These are phyloP conservation scores for Jacana jacana DNA, from an alignment of 2,113 vertebrate genomes.

Conservation along the genomic window DNA sequence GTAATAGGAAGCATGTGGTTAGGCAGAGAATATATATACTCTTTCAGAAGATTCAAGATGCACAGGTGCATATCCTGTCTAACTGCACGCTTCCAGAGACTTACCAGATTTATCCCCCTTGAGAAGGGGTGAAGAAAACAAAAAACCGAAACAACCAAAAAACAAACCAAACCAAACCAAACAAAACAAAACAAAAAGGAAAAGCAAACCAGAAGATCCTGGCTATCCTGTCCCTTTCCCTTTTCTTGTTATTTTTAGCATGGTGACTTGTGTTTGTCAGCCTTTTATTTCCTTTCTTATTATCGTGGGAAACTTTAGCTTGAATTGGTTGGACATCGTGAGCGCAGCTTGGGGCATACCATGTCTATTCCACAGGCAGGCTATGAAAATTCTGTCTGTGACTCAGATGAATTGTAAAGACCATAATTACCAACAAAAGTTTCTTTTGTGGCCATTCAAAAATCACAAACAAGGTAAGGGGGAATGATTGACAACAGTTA, in stretches of 20 bases:
- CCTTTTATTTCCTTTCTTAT: constrained; percentile 48
- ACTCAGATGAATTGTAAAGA: constrained; percentile 23
- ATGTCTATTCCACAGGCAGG: constrained; percentile 5
- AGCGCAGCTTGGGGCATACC: constrained; percentile 29
- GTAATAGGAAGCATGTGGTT: background rate
- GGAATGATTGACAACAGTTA: constrained; percentile 44
- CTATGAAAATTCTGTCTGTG: constrained; percentile 47
- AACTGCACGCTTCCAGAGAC: background rate
- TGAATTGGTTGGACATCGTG: constrained; percentile 33
- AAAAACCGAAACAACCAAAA: no score
- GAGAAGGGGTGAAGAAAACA: background rate
- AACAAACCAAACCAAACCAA: no score
- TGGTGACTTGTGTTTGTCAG: constrained; percentile 33
- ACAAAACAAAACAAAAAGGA: background rate
- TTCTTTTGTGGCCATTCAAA: constrained; percentile 56
- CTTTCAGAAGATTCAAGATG: background rate
- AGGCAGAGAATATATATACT: background rate
- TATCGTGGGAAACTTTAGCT: constrained; percentile 53
- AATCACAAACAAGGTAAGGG: constrained; percentile 34
- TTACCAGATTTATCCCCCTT: background rate
- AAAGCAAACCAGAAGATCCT: background rate
- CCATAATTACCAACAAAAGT: constrained; percentile 37
- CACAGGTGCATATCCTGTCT: background rate
- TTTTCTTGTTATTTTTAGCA: constrained; percentile 46
- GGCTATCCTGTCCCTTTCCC: background rate